Conservation (phyloP, 92 coral and sea anemone species). For the Hydrozoanthus gracilis region DNA sequence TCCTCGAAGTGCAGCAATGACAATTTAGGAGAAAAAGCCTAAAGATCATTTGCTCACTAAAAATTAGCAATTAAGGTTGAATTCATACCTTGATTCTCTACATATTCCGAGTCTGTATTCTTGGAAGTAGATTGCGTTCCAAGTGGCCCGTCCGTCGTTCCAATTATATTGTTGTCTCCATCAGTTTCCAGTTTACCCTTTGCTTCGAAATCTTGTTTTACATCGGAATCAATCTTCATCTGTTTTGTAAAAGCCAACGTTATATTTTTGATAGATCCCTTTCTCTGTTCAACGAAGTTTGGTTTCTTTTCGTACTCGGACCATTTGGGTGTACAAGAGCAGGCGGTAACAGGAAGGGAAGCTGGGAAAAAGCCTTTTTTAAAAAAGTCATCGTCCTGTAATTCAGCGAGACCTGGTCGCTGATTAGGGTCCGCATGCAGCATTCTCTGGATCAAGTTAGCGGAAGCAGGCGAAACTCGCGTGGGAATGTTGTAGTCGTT, state of each 20-base stretch:
- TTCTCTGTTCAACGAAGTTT: constrained; percentile 54
- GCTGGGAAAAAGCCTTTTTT: constrained; percentile 87
- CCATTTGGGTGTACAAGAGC: constrained; percentile 85
- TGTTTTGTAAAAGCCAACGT: constrained; percentile 74
- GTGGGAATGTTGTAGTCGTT: constrained; percentile 94
- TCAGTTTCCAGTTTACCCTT: constrained; percentile 37
- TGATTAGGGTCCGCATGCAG: constrained; percentile 83
- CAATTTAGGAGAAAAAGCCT: too few species aligned
- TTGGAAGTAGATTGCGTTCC: constrained; percentile 3
- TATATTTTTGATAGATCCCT: constrained; percentile 65
- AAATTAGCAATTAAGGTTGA: not conserved
- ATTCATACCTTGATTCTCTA: constrained; percentile 1
- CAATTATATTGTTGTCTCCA: constrained; percentile 22
- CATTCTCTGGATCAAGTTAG: constrained; percentile 82
- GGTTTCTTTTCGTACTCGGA: constrained; percentile 76
- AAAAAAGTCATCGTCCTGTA: constrained; percentile 94
- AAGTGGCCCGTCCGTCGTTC: not conserved
- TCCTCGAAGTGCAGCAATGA: too few species aligned
- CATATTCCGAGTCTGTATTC: not conserved
- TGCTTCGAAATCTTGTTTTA: constrained; percentile 62
- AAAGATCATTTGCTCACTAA: too few species aligned
- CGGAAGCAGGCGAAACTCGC: constrained; percentile 85
- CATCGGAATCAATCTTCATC: constrained; percentile 74
- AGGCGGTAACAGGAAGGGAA: constrained; percentile 79
- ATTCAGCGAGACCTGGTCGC: constrained; percentile 80